Evolutionary conservation across 2,888 invertebrate species (phyloP).

Genomic region (Perizoma affinitatum): DNA sequence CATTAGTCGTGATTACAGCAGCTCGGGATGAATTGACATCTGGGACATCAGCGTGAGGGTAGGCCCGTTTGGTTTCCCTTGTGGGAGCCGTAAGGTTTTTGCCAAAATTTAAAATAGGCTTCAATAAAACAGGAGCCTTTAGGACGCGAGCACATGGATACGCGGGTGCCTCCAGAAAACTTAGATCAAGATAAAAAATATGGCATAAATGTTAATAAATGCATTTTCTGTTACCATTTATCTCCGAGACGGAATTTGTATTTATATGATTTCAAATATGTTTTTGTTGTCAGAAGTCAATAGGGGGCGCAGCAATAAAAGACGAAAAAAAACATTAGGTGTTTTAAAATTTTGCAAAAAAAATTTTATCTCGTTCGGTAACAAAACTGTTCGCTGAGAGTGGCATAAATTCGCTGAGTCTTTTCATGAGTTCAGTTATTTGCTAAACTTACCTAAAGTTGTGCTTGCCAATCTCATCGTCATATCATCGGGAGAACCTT

Average conservation of each 20-base stretch:
- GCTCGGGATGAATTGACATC: constrained; percentile 79
- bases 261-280: no score
- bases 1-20: constrained; percentile 78
- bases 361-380: no score
- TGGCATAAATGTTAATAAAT: no score
- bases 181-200: no score
- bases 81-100: constrained; percentile 59
- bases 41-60: constrained; percentile 67
- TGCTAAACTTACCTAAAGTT: constrained; percentile 85
- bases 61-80: constrained; percentile 68
- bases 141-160: constrained; percentile 19
- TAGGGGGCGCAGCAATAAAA: no score
- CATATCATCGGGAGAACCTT: constrained; percentile 84
- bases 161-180: constrained; percentile 2
- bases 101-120: constrained; percentile 70
- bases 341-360: no score
- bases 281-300: no score
- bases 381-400: constrained; percentile 17
- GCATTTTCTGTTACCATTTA: no score
- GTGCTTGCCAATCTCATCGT: constrained; percentile 88
- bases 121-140: constrained; percentile 59
- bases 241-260: no score
- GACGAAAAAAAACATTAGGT: no score
- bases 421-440: not conserved
- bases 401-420: constrained; percentile 19